Conservation (phyloP, 2,113 vertebrate species). For the Anthoscopus minutus region DNA sequence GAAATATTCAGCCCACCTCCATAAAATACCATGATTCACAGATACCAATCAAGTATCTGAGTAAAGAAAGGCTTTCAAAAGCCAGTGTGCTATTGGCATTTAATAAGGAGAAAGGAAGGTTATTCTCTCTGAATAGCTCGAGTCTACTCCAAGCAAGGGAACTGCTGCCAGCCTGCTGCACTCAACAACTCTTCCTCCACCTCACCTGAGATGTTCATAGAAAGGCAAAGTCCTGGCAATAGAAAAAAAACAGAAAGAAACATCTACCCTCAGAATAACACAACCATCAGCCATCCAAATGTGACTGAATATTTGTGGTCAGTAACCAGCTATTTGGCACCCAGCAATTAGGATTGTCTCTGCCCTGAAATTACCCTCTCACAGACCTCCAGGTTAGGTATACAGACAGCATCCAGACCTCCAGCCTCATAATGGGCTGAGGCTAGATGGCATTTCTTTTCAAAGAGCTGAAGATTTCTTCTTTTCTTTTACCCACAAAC, state of each 20-base stretch:
- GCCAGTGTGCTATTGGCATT: not conserved
- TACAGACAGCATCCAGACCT: not conserved
- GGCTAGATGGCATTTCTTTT: not conserved
- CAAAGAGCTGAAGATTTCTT: not conserved
- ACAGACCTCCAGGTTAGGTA: not conserved
- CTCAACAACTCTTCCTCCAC: not conserved
- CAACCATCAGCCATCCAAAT: not conserved
- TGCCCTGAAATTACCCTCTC: conserved; percentile 2
- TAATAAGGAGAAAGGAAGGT: not conserved
- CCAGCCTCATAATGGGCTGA: not conserved
- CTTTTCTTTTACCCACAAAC: not conserved
- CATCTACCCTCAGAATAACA: not conserved
- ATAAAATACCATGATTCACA: not conserved
- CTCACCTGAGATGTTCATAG: not conserved
- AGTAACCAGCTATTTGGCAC: not conserved
- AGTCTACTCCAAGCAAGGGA: not conserved
- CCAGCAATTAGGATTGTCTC: not conserved
- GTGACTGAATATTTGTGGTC: not conserved
- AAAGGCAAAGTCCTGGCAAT: not conserved
- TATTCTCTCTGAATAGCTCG: not conserved
- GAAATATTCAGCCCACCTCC: conserved; percentile 16
- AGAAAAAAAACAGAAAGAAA: not conserved
- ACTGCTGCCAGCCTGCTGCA: not conserved
- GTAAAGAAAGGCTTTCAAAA: not conserved
- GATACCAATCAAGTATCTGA: conserved; percentile 2